Percentiles rank a stretch among this genome's conserved stretches.
Conservation (phyloP, 1,140 invertebrate species). For the Camponotus vicinus region DNA sequence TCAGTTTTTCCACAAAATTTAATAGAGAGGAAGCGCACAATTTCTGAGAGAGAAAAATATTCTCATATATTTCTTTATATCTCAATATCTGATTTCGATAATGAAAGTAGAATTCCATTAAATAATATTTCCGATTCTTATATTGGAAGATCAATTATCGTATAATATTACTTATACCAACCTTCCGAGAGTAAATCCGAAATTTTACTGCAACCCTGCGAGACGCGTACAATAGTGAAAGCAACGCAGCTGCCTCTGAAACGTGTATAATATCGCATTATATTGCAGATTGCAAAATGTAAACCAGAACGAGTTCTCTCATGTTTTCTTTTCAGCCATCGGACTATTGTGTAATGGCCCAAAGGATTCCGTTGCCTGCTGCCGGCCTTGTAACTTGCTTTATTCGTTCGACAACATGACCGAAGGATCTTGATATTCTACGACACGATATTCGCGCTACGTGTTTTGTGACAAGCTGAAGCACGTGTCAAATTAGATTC, state of each 20-base stretch:
- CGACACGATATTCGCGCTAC: conserved; percentile 11
- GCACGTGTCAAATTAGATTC: conserved; percentile 39
- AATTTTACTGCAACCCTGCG: conserved; percentile 91
- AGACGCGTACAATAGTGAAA: conserved; percentile 92
- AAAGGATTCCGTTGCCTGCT: conserved; percentile 18
- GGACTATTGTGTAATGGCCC: background rate
- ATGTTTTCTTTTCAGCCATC: conserved; percentile 16
- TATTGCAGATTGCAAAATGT: conserved; percentile 22
- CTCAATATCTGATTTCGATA: background rate
- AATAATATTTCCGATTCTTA: background rate
- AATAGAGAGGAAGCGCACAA: background rate
- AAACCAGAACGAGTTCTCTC: background rate
- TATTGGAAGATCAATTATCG: background rate
- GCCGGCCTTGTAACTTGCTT: conserved; percentile 7
- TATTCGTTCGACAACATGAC: background rate
- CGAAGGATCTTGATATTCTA: conserved; percentile 15
- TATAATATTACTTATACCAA: conserved; percentile 77
- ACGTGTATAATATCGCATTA: conserved; percentile 37
- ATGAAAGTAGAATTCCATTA: background rate
- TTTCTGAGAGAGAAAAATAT: background rate
- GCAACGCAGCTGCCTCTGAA: conserved; percentile 91
- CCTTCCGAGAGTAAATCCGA: conserved; percentile 90
- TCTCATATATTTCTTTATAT: background rate
- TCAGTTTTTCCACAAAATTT: background rate
- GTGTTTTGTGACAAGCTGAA: conserved; percentile 36